phyloP scores from a whole-genome alignment of 2,888 invertebrate species.

The Melanostoma mellinum region DNA sequence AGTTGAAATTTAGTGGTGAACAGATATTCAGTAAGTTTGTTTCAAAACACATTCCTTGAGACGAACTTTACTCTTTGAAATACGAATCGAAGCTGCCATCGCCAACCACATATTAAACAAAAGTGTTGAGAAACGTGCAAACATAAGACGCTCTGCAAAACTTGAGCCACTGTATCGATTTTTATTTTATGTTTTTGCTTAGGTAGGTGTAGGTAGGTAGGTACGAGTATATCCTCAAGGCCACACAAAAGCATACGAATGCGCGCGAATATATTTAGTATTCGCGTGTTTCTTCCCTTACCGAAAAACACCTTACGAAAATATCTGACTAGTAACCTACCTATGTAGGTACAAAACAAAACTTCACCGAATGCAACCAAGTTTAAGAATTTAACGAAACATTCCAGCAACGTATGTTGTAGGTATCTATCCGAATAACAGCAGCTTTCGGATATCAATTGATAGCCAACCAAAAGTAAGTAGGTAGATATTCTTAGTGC shows the following conservation, averaged over 20 bases:
- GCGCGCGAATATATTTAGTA: conserved; percentile 57
- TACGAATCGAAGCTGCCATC: conserved; percentile 38
- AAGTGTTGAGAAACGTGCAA: conserved; percentile 44
- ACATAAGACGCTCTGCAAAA: conserved; percentile 47
- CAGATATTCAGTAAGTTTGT: neutral
- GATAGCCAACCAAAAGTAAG: conserved; percentile 63
- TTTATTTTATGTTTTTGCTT: conserved; percentile 24
- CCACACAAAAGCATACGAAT: conserved; percentile 43
- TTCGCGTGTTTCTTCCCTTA: conserved; percentile 37
- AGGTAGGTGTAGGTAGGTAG: neutral
- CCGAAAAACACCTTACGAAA: conserved; percentile 35
- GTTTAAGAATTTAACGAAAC: conserved; percentile 55
- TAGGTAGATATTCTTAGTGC: conserved; percentile 23
- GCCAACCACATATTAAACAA: conserved; percentile 58
- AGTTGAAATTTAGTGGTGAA: neutral
- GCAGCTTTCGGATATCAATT: conserved; percentile 52
- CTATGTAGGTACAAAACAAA: conserved; percentile 42
- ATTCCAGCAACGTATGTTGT: conserved; percentile 35
- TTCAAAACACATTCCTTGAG: conserved; percentile 6
- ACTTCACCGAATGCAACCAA: conserved; percentile 52
- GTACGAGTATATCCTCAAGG: conserved; percentile 40
- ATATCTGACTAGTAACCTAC: neutral
- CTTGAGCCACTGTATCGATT: conserved; percentile 50
- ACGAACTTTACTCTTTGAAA: conserved; percentile 47
- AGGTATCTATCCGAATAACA: conserved; percentile 22